Evolutionary conservation across 1,140 invertebrate genomes (phyloP).

Genomic region (Euglossa dilemma): DNA sequence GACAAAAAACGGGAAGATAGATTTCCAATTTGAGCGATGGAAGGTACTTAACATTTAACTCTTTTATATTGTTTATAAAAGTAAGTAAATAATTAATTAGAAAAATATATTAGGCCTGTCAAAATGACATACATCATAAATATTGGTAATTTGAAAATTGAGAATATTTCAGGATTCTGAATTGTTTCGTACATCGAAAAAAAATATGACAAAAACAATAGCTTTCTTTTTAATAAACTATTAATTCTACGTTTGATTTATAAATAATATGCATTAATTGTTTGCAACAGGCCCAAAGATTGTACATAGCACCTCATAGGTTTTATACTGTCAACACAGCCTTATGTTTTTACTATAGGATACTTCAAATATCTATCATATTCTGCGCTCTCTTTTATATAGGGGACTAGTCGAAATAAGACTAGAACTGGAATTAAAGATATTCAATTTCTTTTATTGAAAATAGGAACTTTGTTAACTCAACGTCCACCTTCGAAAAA

Average conservation of each 20-base stretch:
- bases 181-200: not conserved
- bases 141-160: not conserved
- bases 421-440: conserved; percentile 32
- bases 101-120: conserved; percentile 40
- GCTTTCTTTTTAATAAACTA: not conserved
- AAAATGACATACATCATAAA: not conserved
- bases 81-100: conserved; percentile 40
- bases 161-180: not conserved
- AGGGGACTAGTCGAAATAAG: conserved; percentile 33
- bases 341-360: conserved; percentile 30
- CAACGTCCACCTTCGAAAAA: not conserved
- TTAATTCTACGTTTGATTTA: not conserved
- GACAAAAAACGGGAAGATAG: conserved; percentile 23
- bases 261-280: not conserved
- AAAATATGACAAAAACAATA: not conserved
- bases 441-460: not conserved
- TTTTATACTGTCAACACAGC: conserved; percentile 51
- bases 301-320: conserved; percentile 15
- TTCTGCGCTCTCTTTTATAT: not conserved
- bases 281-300: conserved; percentile 6
- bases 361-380: conserved; percentile 38
- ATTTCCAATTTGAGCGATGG: conserved; percentile 5
- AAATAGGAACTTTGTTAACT: conserved; percentile 26
- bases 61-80: conserved; percentile 36
- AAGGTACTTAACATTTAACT: conserved; percentile 19